phyloP scores from a whole-genome alignment of 2,888 invertebrate genomes.

The Gari tellinella region DNA sequence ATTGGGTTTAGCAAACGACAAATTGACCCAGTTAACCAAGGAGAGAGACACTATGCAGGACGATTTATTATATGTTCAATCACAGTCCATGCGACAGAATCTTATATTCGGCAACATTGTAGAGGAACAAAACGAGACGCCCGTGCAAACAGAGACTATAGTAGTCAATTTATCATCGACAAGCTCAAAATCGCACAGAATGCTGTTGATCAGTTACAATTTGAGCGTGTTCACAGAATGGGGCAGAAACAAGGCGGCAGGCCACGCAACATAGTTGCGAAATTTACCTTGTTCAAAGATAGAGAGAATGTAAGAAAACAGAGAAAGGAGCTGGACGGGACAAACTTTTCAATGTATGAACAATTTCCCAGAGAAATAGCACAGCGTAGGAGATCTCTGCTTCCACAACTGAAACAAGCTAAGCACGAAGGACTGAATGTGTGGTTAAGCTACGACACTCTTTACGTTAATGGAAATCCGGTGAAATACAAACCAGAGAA shows the following conservation, averaged over 20 bases:
- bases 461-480: no score
- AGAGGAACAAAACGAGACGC: no score
- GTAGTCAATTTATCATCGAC: background rate
- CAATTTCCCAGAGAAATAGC: background rate
- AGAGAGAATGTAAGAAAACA: background rate
- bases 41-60: no score
- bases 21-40: no score
- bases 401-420: background rate
- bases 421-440: no score
- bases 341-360: background rate
- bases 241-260: background rate
- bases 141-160: no score
- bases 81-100: no score
- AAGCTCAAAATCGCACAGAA: background rate
- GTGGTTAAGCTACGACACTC: no score
- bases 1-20: no score
- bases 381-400: background rate
- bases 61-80: no score
- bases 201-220: background rate
- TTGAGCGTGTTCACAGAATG: slow-evolving; percentile 4
- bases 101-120: no score
- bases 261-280: background rate
- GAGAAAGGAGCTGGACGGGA: background rate
- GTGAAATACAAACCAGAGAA: no score
- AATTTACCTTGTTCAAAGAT: background rate